Evolutionary conservation across 2,797 vertebrate species (phyloP).

Genomic region (Malacoraja senta): DNA sequence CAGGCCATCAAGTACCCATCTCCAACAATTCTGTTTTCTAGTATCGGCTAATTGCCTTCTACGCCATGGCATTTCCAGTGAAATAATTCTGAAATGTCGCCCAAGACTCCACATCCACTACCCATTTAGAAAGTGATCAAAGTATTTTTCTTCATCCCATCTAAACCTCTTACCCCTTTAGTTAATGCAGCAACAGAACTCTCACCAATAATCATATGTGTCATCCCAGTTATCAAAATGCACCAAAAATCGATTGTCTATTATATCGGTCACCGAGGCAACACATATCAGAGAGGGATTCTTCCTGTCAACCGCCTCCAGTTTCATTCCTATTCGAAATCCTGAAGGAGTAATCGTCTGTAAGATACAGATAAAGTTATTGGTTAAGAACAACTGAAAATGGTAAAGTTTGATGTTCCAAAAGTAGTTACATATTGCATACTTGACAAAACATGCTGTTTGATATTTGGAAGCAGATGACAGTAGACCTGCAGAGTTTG

Average conservation of each 20-base stretch:
- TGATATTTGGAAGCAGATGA: neutral
- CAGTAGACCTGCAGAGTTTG: neutral
- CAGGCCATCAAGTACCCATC: too few species aligned
- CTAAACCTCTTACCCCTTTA: too few species aligned
- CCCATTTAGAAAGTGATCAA: too few species aligned
- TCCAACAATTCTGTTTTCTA: too few species aligned
- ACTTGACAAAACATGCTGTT: neutral
- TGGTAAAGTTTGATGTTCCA: neutral
- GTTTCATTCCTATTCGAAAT: conserved; percentile 74
- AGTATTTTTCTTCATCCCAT: too few species aligned
- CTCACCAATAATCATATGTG: conserved; percentile 80
- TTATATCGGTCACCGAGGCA: conserved; percentile 63
- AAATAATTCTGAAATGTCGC: too few species aligned
- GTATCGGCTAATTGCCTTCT: too few species aligned
- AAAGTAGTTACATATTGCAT: neutral
- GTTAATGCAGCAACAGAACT: neutral
- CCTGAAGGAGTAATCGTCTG: conserved; percentile 50
- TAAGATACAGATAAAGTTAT: conserved; percentile 1
- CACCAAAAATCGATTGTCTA: conserved; percentile 65
- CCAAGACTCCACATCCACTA: too few species aligned
- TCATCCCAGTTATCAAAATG: conserved; percentile 88
- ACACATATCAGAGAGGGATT: conserved; percentile 76
- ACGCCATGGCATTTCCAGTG: too few species aligned
- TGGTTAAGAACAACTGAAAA: conserved; percentile 39
- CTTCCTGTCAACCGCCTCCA: conserved; percentile 81